Conservation (phyloP, 2,888 invertebrate species). For the Drosophila affinis region DNA sequence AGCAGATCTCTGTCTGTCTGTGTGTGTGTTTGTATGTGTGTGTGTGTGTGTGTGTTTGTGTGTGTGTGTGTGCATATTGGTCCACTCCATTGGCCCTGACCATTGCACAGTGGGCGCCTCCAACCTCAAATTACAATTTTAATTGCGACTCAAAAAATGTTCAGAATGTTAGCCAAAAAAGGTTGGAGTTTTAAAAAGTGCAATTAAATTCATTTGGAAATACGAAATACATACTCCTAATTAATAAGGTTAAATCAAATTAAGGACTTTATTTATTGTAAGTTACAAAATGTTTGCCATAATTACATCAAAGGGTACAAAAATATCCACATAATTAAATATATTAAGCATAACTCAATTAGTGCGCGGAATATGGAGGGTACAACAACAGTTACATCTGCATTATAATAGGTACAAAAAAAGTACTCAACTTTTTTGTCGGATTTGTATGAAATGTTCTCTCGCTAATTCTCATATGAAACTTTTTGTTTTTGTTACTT, state of each 20-base stretch:
- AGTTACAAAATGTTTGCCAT: neutral
- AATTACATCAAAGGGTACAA: neutral
- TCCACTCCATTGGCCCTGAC: constrained; percentile 30
- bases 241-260: neutral
- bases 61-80: constrained; percentile 29
- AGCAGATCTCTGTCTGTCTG: neutral
- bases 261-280: neutral
- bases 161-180: neutral
- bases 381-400: neutral
- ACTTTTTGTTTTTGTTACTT: too few species aligned
- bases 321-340: neutral
- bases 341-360: neutral
- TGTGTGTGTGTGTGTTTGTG: constrained; percentile 17
- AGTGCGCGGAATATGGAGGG: neutral
- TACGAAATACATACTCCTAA: neutral
- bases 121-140: constrained; percentile 26
- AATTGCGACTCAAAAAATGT: constrained; percentile 2
- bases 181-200: neutral
- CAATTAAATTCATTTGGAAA: neutral
- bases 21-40: too few species aligned
- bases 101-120: constrained; percentile 33
- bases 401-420: neutral
- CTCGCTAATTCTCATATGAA: too few species aligned
- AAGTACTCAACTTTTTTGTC: too few species aligned
- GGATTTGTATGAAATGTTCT: too few species aligned